Evolutionary conservation across 1,140 invertebrate genomes (phyloP).

Genomic region (Monomorium pharaonis): DNA sequence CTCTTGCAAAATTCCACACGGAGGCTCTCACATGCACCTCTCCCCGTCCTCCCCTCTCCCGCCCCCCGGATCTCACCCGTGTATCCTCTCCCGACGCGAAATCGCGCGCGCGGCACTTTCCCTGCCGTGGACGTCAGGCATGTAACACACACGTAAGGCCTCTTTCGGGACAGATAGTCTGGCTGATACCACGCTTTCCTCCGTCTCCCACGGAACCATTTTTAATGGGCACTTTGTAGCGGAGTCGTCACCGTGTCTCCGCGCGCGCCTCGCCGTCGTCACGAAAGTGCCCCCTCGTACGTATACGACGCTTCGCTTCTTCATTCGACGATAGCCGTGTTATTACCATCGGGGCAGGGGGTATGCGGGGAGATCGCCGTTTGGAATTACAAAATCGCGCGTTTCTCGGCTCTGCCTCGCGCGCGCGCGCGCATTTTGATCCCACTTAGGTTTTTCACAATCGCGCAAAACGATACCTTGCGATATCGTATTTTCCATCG

Average conservation of each 20-base stretch:
- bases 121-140: conserved; percentile 67
- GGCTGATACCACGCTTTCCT: conserved; percentile 70
- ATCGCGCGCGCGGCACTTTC: conserved; percentile 73
- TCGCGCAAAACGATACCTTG: background rate
- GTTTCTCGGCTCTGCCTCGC: background rate
- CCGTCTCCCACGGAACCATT: conserved; percentile 37
- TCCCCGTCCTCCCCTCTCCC: conserved; percentile 48
- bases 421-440: background rate
- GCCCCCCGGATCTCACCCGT: conserved; percentile 59
- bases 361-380: background rate
- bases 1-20: conserved; percentile 75
- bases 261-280: background rate
- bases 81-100: conserved; percentile 53
- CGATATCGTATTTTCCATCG: background rate
- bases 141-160: conserved; percentile 62
- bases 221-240: conserved; percentile 45
- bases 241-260: conserved; percentile 16
- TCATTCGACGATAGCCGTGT: background rate
- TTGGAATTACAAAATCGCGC: background rate
- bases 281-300: background rate
- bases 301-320: background rate
- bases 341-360: background rate
- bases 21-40: conserved; percentile 72
- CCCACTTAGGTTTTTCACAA: background rate
- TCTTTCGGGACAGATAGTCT: conserved; percentile 67